Evolutionary conservation across 2,888 invertebrate genomes (phyloP), one percentile per base, ranked within the genome.

Genomic region (Pteria penguin): DNA sequence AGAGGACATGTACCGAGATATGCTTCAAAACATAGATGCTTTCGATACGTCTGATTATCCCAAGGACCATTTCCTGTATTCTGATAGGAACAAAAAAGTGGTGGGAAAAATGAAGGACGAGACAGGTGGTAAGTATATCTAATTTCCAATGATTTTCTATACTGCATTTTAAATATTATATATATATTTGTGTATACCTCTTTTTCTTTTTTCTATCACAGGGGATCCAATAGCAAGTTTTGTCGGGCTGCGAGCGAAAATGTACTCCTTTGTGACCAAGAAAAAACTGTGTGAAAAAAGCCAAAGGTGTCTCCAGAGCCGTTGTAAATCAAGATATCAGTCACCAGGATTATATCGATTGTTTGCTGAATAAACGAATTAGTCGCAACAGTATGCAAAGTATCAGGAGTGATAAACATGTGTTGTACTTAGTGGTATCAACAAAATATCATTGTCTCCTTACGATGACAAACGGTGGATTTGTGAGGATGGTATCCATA

Each of bases 1-100:
- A 58, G 33, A 63, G 27, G 72, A 72, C 57, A 8, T 72, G 14
- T 72, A 58, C 33, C 36, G 29, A 54, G 72, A 66, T n/a, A 72
- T 72, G 65, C n/a, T 32, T 33, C n/a, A 63, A 5, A 31, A 63
- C 33, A 33, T 63, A n/a, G 62, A 63, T 63, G 31, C 29, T 22
- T 57, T 57, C 22, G 68, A 68, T 22, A 32, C 55, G 11, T 68
- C 58, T n/a, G 52, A 68, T 27, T 68, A 68, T 52, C 32, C 54
- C 33, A 57, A 55, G 32, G 31, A 54, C 8, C 68, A 68, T 68
- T 68, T 55, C 29, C 68, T 68, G 3, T 68, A 57, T 22, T 31
- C 32, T 18, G 55, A 55, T 4, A 31, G 14, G 52, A 68, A 68
- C 68, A 55, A 55, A 29, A 68, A 68, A 31, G 68, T 68, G 22